Evolutionary conservation across 2,113 vertebrate species (phyloP).

Genomic region (Phaethornis superciliosus): DNA sequence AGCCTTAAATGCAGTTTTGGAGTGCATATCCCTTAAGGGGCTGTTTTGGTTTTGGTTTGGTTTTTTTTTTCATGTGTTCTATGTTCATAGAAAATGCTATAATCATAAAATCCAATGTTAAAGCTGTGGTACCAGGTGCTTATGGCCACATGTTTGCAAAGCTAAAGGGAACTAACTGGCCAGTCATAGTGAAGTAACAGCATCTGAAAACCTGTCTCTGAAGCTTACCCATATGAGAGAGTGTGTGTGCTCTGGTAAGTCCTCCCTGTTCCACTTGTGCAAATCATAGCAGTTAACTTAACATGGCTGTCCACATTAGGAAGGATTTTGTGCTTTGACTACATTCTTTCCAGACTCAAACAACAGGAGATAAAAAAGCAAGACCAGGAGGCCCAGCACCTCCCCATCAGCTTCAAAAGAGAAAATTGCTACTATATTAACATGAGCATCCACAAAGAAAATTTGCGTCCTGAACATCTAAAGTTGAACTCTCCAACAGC

Average conservation of each 20-base stretch:
- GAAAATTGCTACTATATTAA: neutral
- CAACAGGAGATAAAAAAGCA: neutral
- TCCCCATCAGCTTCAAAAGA: neutral
- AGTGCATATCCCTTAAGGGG: neutral
- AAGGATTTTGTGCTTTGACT: neutral
- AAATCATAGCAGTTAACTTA: neutral
- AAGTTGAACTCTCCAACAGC: neutral
- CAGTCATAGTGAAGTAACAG: neutral
- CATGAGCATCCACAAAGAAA: neutral
- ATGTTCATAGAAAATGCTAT: neutral
- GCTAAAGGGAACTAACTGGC: neutral
- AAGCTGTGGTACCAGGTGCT: neutral
- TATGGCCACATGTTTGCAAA: neutral
- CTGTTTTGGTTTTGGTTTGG: neutral
- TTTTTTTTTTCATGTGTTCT: neutral
- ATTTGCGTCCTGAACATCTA: neutral
- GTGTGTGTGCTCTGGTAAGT: neutral
- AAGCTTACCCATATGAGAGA: neutral
- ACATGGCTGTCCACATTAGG: neutral
- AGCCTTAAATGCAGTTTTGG: neutral
- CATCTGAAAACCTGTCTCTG: neutral
- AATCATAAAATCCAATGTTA: neutral
- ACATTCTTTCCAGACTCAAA: neutral
- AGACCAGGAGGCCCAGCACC: neutral
- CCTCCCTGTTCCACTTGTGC: neutral